These are phyloP conservation scores for Telmatherina bonti DNA, from an alignment of 2,797 vertebrate species.

Conservation along the genomic window DNA sequence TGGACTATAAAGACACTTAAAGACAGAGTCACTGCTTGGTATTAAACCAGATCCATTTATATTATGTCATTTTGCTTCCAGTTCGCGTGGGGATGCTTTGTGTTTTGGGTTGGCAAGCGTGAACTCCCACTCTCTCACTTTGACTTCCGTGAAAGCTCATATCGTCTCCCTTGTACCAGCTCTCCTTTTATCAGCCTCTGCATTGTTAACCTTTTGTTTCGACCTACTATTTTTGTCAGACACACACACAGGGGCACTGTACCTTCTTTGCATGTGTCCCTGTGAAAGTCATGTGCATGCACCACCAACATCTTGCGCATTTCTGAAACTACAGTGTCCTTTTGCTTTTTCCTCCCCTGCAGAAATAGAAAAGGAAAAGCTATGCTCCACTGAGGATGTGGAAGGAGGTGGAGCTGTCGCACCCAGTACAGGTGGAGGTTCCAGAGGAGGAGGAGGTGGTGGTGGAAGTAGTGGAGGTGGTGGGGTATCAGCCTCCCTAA, in stretches of 20 bases:
- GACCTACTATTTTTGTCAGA: neutral
- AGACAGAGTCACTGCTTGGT: neutral
- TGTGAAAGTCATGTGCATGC: neutral
- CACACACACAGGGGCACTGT: neutral
- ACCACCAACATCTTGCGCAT: neutral
- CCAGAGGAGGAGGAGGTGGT: slow-evolving; percentile 46
- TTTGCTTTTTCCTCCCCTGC: slow-evolving; percentile 8
- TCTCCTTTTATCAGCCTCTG: no score
- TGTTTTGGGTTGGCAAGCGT: slow-evolving; percentile 12
- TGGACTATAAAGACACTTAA: neutral
- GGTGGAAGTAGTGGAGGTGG: slow-evolving; percentile 56
- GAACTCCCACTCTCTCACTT: neutral
- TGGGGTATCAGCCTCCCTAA: slow-evolving; percentile 94
- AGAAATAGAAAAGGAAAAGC: slow-evolving; percentile 85
- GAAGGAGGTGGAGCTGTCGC: slow-evolving; percentile 63
- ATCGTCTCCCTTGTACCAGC: neutral
- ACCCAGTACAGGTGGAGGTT: slow-evolving; percentile 60
- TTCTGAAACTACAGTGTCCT: neutral
- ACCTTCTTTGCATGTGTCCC: neutral
- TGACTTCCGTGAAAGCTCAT: neutral
- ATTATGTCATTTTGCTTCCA: neutral
- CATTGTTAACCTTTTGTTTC: neutral
- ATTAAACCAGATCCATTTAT: neutral
- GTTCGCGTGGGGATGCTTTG: slow-evolving; percentile 4
- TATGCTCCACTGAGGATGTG: slow-evolving; percentile 73